phyloP scores from a whole-genome alignment of 2,113 vertebrate species.

The Oxyruncus cristatus region DNA sequence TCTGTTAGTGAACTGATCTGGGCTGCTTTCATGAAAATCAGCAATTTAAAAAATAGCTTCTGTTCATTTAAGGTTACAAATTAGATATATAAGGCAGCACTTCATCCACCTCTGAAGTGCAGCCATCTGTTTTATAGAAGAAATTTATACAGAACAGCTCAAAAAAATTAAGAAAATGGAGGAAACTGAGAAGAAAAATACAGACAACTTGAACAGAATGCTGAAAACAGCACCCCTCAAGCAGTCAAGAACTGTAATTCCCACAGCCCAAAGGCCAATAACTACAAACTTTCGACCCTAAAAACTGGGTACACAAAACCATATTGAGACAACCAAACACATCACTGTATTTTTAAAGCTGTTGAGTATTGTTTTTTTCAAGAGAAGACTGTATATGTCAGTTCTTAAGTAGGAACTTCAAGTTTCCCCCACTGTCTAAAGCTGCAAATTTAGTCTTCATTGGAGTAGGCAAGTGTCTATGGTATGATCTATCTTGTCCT shows the following conservation, averaged over 20 bases:
- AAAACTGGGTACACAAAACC: not conserved
- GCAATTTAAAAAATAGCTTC: not conserved
- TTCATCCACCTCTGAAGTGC: constrained; percentile 22
- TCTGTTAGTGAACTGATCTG: not conserved
- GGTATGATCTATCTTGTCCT: not conserved
- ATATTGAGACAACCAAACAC: not conserved
- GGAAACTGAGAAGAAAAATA: constrained; percentile 20
- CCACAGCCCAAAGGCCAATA: not conserved
- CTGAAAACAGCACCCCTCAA: not conserved
- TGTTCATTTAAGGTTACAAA: constrained; percentile 35
- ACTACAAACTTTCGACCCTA: not conserved
- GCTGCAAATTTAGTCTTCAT: not conserved
- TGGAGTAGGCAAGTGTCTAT: not conserved
- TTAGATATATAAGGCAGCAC: constrained; percentile 3
- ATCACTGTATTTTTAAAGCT: not conserved
- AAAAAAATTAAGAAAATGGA: constrained; percentile 1
- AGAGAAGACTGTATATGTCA: not conserved
- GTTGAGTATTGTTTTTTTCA: not conserved
- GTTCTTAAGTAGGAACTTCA: not conserved
- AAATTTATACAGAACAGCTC: not conserved
- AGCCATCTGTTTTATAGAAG: constrained; percentile 50
- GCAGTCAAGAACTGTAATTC: not conserved
- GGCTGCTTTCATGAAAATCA: not conserved
- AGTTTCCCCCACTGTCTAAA: not conserved
- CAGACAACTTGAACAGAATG: not conserved